Evolutionary conservation across 2,888 invertebrate genomes (phyloP).

Genomic region (Sinhomidia bicolor): DNA sequence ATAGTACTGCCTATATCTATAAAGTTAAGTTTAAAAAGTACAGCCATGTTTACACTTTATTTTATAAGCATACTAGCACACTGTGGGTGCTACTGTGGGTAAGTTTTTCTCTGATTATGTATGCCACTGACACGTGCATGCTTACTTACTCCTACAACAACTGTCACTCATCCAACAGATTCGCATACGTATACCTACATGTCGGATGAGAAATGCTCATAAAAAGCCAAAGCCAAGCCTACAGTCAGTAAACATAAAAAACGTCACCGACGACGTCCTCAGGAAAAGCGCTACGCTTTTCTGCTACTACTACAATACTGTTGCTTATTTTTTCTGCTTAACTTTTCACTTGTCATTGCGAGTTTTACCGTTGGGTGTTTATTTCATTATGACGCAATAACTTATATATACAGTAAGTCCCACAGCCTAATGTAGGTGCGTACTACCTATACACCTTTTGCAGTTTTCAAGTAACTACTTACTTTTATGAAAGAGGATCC

Average conservation of each 20-base stretch:
- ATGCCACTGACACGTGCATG: constrained; percentile 20
- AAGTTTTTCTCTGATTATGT: constrained; percentile 3
- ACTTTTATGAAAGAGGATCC: background rate
- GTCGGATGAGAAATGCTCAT: too few species aligned
- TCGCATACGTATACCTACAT: background rate
- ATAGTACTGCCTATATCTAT: too few species aligned
- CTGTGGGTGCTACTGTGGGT: background rate
- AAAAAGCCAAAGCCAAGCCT: background rate
- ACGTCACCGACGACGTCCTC: background rate
- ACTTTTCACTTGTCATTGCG: constrained; percentile 38
- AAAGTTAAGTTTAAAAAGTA: too few species aligned
- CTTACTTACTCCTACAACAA: constrained; percentile 43
- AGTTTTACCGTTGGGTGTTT: constrained; percentile 46
- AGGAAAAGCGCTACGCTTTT: background rate
- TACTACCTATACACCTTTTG: background rate
- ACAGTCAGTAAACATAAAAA: background rate
- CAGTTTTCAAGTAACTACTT: background rate
- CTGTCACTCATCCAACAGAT: constrained; percentile 27
- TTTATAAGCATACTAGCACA: too few species aligned
- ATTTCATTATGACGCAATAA: constrained; percentile 31
- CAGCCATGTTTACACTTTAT: too few species aligned
- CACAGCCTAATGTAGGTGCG: background rate
- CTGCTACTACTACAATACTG: background rate
- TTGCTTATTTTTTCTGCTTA: constrained; percentile 17
- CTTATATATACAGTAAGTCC: too few species aligned